Evolutionary conservation across 2,113 vertebrate genomes (phyloP), one percentile per base, ranked within the genome.

Genomic region (Epinephelus moara): DNA sequence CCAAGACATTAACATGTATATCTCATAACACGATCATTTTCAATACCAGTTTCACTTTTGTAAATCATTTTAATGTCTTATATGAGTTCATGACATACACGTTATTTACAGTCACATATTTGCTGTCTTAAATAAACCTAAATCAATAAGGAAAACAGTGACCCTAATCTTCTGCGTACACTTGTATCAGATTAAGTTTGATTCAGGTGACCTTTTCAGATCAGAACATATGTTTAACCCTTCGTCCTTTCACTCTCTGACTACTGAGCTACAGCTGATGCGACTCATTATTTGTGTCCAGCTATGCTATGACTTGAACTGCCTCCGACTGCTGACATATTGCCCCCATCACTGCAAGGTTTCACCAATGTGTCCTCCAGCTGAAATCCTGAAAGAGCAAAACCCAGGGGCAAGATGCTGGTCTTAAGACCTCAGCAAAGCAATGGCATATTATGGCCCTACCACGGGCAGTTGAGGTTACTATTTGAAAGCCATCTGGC

Each of bases 401-500:
- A 90, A 89, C 70, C 72, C 86, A 81, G 45, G 93, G 95, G 95
- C 92, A 94, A 93, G 94, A 96, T 94, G 25, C 94, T 95, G 95
- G 95, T 95, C 96, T 96, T 95, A 93, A 93, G 88, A 95, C 95
- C 95, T 95, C 93, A 93, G 93, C 88, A 91, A 95, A 95, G 95
- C 91, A 94, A 70, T 76, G 91, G 91, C 93, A 93, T 94, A 94
- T 94, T 90, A 94, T 89, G 95, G 96, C 95, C 91, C 96, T 96
- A 88, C 88, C 91, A 91, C 85, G 86, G 91, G 89, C 93, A 92
- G 90, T 94, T 94, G 93, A 93, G 94, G 93, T 93, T 92, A 93
- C 59, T 93, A 93, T 95, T 94, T 96, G 95, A 97, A 95, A 95
- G 95, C 95, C 95, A 95, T 96, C 95, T 94, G 91, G 92, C 92